Percentiles rank a stretch among this genome's conserved stretches.
phyloP scores from a whole-genome alignment of 35 echinoderm and acorn worm species.

The Acanthaster planci region DNA sequence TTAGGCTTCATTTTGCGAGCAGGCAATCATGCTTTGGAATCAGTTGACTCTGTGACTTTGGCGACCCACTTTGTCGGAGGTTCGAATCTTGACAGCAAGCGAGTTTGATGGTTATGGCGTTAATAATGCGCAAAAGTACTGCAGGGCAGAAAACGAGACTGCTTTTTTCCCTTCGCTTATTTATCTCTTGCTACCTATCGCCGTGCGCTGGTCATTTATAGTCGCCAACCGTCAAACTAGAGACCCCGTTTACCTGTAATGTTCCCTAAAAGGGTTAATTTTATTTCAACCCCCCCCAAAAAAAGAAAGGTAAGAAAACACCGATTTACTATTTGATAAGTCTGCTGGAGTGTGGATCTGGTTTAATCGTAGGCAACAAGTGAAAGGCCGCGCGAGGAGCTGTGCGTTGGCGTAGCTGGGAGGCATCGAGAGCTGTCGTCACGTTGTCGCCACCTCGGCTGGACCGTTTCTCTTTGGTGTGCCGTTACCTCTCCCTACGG shows the following conservation, averaged over 20 bases:
- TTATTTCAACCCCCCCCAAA: neutral
- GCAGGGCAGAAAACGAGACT: too few relatives aligned
- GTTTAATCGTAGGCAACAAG: neutral
- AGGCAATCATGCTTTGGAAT: too few relatives aligned
- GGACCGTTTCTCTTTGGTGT: neutral
- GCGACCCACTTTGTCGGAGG: too few relatives aligned
- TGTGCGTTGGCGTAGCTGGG: neutral
- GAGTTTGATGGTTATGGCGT: too few relatives aligned
- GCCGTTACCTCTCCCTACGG: neutral
- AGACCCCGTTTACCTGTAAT: neutral
- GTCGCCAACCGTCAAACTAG: neutral
- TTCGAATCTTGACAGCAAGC: too few relatives aligned
- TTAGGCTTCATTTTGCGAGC: too few relatives aligned
- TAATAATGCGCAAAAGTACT: too few relatives aligned
- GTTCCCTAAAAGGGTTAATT: neutral
- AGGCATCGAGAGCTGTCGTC: slow-evolving; percentile 6
- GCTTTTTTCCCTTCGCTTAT: too few relatives aligned
- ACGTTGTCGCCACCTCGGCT: slow-evolving; percentile 12
- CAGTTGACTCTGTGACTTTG: too few relatives aligned
- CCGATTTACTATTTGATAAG: slow-evolving; percentile 12
- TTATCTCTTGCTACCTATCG: too few relatives aligned
- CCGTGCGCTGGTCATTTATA: neutral
- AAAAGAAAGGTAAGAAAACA: slow-evolving; percentile 10
- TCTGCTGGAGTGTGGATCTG: neutral
- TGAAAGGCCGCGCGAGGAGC: neutral